These are phyloP conservation scores for Trachelus iudaicus DNA, from an alignment of 2,888 invertebrate genomes.

Conservation along the genomic window DNA sequence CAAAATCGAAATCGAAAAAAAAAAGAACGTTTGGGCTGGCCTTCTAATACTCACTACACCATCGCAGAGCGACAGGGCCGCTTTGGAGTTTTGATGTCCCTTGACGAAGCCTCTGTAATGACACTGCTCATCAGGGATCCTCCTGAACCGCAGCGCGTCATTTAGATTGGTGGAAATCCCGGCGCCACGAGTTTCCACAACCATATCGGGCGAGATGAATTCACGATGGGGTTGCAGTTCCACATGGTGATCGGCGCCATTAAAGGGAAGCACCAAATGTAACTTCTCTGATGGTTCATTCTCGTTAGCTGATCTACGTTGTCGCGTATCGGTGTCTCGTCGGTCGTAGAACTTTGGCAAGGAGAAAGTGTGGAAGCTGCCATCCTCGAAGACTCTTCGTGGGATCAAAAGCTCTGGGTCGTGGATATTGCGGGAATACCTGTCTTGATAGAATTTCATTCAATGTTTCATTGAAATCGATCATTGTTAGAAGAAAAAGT, in stretches of 20 bases:
- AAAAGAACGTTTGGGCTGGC: neutral
- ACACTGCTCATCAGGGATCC: conserved; percentile 57
- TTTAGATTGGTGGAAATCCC: conserved; percentile 63
- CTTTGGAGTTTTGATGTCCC: conserved; percentile 64
- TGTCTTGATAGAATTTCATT: conserved; percentile 34
- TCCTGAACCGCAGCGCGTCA: conserved; percentile 43
- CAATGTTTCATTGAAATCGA: neutral
- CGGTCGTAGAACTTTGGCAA: conserved; percentile 66
- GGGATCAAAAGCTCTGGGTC: conserved; percentile 67
- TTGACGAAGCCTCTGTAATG: conserved; percentile 69
- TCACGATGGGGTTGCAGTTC: conserved; percentile 68
- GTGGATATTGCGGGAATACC: conserved; percentile 67
- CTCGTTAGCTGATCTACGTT: conserved; percentile 34
- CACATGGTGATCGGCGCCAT: conserved; percentile 62
- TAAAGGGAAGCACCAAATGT: conserved; percentile 54
- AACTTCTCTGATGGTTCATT: conserved; percentile 37
- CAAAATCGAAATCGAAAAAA: neutral
- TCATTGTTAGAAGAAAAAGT: neutral
- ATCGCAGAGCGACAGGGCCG: conserved; percentile 68
- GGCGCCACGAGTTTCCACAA: conserved; percentile 76
- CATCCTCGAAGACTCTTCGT: conserved; percentile 62
- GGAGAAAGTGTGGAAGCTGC: conserved; percentile 65
- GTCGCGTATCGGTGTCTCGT: conserved; percentile 31
- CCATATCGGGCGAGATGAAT: conserved; percentile 70
- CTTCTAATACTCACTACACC: conserved; percentile 58